Percentiles rank a stretch among this genome's conserved stretches.
Evolutionary conservation across 1,140 invertebrate genomes (phyloP).

Genomic region (Brachionus plicatilis): DNA sequence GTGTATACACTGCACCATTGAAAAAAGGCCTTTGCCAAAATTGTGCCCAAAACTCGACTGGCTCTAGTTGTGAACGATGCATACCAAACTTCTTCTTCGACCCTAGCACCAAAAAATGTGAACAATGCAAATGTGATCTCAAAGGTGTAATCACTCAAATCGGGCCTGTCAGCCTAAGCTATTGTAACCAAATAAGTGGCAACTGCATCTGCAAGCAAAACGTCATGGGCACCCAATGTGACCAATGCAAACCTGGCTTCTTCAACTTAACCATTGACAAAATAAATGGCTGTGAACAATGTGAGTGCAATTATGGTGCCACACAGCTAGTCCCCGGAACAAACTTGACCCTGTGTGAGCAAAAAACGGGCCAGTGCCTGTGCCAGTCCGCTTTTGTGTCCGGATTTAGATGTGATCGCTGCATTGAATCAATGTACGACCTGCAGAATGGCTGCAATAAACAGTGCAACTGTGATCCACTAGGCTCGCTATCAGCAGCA

Average conservation of each 20-base stretch:
- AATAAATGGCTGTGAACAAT: conserved; percentile 71
- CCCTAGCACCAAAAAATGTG: conserved; percentile 62
- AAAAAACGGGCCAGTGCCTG: conserved; percentile 77
- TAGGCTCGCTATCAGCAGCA: conserved; percentile 55
- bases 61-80: conserved; percentile 78
- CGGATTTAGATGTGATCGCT: conserved; percentile 78
- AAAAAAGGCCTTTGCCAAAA: conserved; percentile 62
- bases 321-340: conserved; percentile 52
- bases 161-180: conserved; percentile 66
- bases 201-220: conserved; percentile 70
- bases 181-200: conserved; percentile 79
- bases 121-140: conserved; percentile 80
- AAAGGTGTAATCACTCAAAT: conserved; percentile 80
- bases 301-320: conserved; percentile 48
- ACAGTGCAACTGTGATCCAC: conserved; percentile 60
- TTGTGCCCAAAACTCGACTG: conserved; percentile 83
- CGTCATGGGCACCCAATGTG: conserved; percentile 70
- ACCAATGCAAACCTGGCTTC: conserved; percentile 77
- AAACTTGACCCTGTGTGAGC: conserved; percentile 70
- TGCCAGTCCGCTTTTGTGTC: conserved; percentile 82
- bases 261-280: conserved; percentile 74
- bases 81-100: conserved; percentile 57
- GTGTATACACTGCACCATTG: background rate
- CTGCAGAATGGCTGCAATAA: conserved; percentile 74
- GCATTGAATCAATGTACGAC: conserved; percentile 74